A percentile compares a stretch with the other conserved stretches of the same genome.
These are phyloP conservation scores for Pseudochaenichthys georgianus DNA, from an alignment of 2,797 vertebrate species.

Conservation along the genomic window DNA sequence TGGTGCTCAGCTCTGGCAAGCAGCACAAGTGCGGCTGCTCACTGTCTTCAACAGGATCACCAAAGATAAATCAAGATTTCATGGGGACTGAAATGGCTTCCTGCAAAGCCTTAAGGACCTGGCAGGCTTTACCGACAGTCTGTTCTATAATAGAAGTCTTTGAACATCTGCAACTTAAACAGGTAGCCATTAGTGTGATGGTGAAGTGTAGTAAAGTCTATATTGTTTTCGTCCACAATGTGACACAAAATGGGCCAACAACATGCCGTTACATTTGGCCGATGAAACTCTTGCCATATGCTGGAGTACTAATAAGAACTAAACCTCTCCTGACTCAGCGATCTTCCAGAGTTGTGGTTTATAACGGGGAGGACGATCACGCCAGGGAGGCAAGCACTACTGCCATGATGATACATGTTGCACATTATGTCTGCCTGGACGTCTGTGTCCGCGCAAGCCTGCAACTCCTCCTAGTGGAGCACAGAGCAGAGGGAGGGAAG, in stretches of 20 bases:
- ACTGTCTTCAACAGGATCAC: slow-evolving; percentile 41
- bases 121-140: slow-evolving; percentile 42
- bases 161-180: slow-evolving; percentile 40
- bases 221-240: slow-evolving; percentile 29
- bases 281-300: slow-evolving; percentile 35
- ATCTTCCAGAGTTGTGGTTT: slow-evolving; percentile 49
- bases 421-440: slow-evolving; percentile 65
- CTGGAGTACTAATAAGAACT: slow-evolving; percentile 53
- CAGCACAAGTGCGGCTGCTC: slow-evolving; percentile 43
- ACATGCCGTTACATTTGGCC: slow-evolving; percentile 39
- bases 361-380: slow-evolving; percentile 49
- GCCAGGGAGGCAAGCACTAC: slow-evolving; percentile 47
- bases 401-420: slow-evolving; percentile 75
- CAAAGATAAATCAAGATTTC: slow-evolving; percentile 70
- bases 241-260: slow-evolving; percentile 29
- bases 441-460: slow-evolving; percentile 37
- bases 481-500: slow-evolving; percentile 33
- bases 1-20: slow-evolving; percentile 49
- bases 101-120: slow-evolving; percentile 38
- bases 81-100: slow-evolving; percentile 53
- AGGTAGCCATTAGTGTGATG: slow-evolving; percentile 25
- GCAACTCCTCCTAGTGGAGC: slow-evolving; percentile 62
- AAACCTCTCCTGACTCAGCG: slow-evolving; percentile 68
- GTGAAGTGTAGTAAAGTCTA: slow-evolving; percentile 36
- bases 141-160: slow-evolving; percentile 33